A percentile compares a stretch with the other conserved stretches of the same genome.
Conservation (phyloP, 2,888 invertebrate species). For the Adelognathus sp. region DNA sequence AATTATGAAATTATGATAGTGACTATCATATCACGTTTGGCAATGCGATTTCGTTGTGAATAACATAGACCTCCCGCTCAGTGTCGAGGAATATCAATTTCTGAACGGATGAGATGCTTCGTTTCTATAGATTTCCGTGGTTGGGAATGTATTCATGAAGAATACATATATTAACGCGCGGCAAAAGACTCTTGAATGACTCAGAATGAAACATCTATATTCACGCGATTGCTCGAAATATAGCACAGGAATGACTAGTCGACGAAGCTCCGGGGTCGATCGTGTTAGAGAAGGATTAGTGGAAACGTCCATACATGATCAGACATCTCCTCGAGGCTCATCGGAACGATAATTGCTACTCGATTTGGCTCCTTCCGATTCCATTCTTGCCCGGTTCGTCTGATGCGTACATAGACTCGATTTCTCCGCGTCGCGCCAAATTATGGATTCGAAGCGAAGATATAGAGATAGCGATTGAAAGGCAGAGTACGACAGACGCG, state of each 20-base stretch:
- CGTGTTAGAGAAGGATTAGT: neutral
- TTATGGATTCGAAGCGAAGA: neutral
- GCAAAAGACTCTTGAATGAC: neutral
- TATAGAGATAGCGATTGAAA: neutral
- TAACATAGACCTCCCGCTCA: too few relatives aligned
- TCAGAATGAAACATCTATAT: neutral
- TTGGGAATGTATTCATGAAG: too few relatives aligned
- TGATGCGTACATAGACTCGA: slow-evolving; percentile 1
- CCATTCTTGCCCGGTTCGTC: slow-evolving; percentile 1
- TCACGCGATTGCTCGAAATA: neutral
- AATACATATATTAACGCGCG: too few relatives aligned
- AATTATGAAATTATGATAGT: too few relatives aligned
- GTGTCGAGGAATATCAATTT: too few relatives aligned
- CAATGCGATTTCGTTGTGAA: too few relatives aligned
- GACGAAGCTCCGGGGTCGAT: neutral
- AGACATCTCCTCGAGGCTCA: neutral
- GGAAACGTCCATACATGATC: neutral
- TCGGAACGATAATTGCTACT: slow-evolving; percentile 18
- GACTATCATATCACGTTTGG: too few relatives aligned
- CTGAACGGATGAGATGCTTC: too few relatives aligned
- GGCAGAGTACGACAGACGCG: neutral
- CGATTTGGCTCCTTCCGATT: slow-evolving; percentile 3
- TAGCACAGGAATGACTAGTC: neutral
- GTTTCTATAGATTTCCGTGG: too few relatives aligned
- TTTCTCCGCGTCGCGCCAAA: neutral